Evolutionary conservation across 2,797 vertebrate species (phyloP), one percentile per base, ranked within the genome.

Genomic region (Limosa lapponica): DNA sequence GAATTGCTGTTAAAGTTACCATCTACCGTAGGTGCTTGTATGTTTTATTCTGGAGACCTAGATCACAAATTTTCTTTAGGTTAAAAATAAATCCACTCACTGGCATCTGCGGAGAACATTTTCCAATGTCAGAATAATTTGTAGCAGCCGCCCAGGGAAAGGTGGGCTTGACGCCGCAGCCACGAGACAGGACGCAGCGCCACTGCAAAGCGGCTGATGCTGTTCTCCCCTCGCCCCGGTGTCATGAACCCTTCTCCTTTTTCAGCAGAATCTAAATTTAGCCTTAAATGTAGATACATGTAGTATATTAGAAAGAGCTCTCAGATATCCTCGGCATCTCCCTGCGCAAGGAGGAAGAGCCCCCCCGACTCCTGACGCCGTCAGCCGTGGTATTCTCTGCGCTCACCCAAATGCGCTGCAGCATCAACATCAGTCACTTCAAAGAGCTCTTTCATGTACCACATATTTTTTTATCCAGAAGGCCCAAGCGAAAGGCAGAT

Each of bases 371-470:
- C 75, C 93, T 70, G 57, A 94, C 79, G 62, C 87, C 4, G 0
- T 48, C 75, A 81, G 69, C 72, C 13, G 1, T 36, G 57, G 69
- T 88, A 70, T 95, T 94, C 73, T 84, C 88, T 73, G 82, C 0
- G 1, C 90, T 95, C 43, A 2, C 86, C 91, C 86, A 96, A 96
- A 96, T 75, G 88, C 3, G 4, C 61, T 82, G 93, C 94, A 92
- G 91, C 91, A 75, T 95, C 90, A 95, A 64, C 96, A 96, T 91
- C 83, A 96, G 82, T 92, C 77, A 96, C 96, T 97, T 97, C 97
- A 97, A 97, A 97, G 96, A 72, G 51, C 82, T 94, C 96, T 97
- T 97, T 97, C 88, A 97, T 96, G 91, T 96, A 90, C 90, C 91
- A 96, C 90, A 75, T 90, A 87, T 82, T 80, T 91, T 89, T 88